These are phyloP conservation scores for Troides aeacus DNA, from an alignment of 2,888 invertebrate species.

Conservation along the genomic window DNA sequence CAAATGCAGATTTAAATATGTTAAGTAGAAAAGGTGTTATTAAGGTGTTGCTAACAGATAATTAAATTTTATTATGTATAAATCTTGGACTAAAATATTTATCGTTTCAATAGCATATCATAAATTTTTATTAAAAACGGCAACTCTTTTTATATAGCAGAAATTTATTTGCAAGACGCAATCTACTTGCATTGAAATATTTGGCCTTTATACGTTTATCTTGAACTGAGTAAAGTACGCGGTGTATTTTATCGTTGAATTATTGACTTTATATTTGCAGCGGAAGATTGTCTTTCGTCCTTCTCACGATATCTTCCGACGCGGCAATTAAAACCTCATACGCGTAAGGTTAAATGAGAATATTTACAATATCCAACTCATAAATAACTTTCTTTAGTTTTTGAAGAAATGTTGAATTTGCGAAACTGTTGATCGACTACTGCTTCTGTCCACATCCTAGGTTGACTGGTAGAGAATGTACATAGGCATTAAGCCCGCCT, in stretches of 20 bases:
- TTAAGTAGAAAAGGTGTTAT: too few species aligned
- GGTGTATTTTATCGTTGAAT: slow-evolving; percentile 3
- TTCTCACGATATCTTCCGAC: slow-evolving; percentile 13
- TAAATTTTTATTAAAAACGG: too few species aligned
- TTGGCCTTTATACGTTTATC: neutral
- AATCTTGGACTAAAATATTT: too few species aligned
- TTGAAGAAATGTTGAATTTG: neutral
- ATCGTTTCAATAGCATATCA: too few species aligned
- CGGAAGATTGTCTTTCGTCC: slow-evolving; percentile 1
- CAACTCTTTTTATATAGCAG: too few species aligned
- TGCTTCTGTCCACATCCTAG: too few species aligned
- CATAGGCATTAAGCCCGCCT: too few species aligned
- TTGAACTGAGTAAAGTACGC: neutral
- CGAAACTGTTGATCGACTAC: too few species aligned
- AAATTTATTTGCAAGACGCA: neutral
- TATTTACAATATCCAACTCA: neutral
- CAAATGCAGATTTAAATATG: too few species aligned
- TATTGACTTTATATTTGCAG: slow-evolving; percentile 15
- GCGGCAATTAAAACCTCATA: slow-evolving; percentile 7
- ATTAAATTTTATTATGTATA: too few species aligned
- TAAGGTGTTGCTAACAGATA: too few species aligned
- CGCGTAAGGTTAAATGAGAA: slow-evolving; percentile 17
- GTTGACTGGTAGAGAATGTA: too few species aligned
- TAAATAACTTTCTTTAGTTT: neutral
- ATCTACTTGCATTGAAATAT: neutral